phyloP scores from a whole-genome alignment of 2,888 invertebrate species.

The Helobdella robusta region DNA sequence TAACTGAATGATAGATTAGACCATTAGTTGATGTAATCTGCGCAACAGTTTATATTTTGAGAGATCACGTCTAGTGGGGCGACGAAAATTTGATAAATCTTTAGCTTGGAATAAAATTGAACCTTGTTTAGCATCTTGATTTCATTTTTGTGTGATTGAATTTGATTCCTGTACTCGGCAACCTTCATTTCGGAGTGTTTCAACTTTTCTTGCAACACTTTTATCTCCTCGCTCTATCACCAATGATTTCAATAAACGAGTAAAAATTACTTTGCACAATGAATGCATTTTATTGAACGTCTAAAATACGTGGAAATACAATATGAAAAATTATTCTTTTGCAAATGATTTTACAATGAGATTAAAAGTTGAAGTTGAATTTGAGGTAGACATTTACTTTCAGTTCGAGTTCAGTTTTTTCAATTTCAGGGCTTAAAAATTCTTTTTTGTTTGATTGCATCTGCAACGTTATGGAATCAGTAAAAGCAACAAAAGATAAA shows the following conservation, averaged over 20 bases:
- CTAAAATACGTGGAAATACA: too few species aligned
- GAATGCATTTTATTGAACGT: too few species aligned
- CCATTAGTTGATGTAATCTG: too few species aligned
- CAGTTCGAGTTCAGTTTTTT: neutral
- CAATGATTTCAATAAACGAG: neutral
- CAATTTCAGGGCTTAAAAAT: neutral
- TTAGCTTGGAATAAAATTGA: neutral
- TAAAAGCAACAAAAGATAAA: too few species aligned
- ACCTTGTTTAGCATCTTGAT: constrained; percentile 47
- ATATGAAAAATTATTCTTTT: too few species aligned
- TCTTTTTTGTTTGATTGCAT: neutral
- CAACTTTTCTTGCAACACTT: constrained; percentile 44
- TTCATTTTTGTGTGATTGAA: constrained; percentile 43
- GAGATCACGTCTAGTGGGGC: too few species aligned
- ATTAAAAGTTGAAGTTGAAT: neutral
- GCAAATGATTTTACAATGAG: too few species aligned
- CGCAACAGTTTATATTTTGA: too few species aligned
- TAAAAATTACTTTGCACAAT: neutral
- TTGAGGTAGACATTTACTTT: constrained; percentile 1
- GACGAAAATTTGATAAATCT: too few species aligned
- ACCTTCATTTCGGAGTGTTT: constrained; percentile 43
- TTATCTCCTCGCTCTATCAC: constrained; percentile 38
- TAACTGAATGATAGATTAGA: too few species aligned
- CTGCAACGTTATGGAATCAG: neutral
- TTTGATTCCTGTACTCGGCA: constrained; percentile 45